A percentile compares a stretch with the other conserved stretches of the same genome.
phyloP scores from a whole-genome alignment of 2,113 vertebrate species.

The Blennius ocellaris region DNA sequence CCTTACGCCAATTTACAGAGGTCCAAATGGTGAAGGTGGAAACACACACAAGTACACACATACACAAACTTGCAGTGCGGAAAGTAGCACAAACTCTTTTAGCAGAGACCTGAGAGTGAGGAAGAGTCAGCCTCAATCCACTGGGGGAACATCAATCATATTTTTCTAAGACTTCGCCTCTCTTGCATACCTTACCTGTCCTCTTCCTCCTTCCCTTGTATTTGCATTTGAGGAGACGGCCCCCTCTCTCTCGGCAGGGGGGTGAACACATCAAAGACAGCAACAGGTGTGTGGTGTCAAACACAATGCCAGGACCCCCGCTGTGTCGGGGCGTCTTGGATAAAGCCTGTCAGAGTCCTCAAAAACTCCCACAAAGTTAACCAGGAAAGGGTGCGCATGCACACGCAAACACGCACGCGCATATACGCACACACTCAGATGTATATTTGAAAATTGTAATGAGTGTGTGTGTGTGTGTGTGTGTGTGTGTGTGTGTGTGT shows the following conservation, averaged over 20 bases:
- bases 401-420: constrained; percentile 3
- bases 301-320: constrained; percentile 76
- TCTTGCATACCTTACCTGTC: constrained; percentile 57
- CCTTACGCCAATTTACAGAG: constrained; percentile 33
- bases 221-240: constrained; percentile 76
- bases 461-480: constrained; percentile 34
- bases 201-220: constrained; percentile 58
- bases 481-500: constrained; percentile 15
- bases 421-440: constrained; percentile 1
- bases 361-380: constrained; percentile 71
- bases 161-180: constrained; percentile 68
- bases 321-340: constrained; percentile 62
- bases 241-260: constrained; percentile 60
- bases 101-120: constrained; percentile 57
- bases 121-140: constrained; percentile 61
- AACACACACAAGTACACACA: background rate
- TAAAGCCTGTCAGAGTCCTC: constrained; percentile 73
- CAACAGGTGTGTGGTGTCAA: constrained; percentile 81
- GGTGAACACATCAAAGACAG: constrained; percentile 74
- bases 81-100: constrained; percentile 69
- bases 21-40: constrained; percentile 51
- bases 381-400: constrained; percentile 22
- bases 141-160: constrained; percentile 75
- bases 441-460: constrained; percentile 47
- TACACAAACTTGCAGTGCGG: constrained; percentile 1